Evolutionary conservation across 2,888 invertebrate genomes (phyloP).

Genomic region (Punctoribates punctum): DNA sequence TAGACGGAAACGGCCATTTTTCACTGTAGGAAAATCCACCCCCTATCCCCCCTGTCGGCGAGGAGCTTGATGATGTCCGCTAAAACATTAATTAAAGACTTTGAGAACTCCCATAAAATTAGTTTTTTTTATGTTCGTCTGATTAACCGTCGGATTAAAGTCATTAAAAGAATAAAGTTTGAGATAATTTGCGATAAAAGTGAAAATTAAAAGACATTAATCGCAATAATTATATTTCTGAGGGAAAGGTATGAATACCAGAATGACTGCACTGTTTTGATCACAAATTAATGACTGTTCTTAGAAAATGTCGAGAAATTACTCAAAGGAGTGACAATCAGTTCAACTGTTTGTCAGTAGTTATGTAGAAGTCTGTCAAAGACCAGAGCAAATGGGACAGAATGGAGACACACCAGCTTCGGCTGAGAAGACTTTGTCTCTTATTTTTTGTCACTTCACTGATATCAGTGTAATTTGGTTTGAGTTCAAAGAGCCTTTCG

Average conservation of each 20-base stretch:
- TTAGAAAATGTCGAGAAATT: background rate
- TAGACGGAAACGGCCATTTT: too few species aligned
- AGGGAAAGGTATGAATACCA: background rate
- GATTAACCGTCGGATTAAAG: too few species aligned
- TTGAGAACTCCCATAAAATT: too few species aligned
- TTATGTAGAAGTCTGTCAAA: conserved; percentile 33
- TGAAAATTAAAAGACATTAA: too few species aligned
- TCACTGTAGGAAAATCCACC: too few species aligned
- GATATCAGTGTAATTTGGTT: conserved; percentile 6
- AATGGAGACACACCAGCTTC: conserved; percentile 36
- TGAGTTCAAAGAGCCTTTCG: conserved; percentile 14
- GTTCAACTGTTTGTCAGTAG: background rate
- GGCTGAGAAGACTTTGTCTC: conserved; percentile 7
- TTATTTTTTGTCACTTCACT: background rate
- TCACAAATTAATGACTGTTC: background rate
- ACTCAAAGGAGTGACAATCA: background rate
- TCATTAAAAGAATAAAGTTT: too few species aligned
- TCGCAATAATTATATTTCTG: too few species aligned
- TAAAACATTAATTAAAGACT: too few species aligned
- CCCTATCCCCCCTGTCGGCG: too few species aligned
- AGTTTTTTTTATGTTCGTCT: too few species aligned
- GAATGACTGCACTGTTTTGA: background rate
- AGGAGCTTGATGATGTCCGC: too few species aligned
- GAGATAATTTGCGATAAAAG: too few species aligned
- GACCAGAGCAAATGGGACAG: conserved; percentile 34